Evolutionary conservation across 2,797 vertebrate genomes (phyloP).

Genomic region (Hipposideros larvatus): DNA sequence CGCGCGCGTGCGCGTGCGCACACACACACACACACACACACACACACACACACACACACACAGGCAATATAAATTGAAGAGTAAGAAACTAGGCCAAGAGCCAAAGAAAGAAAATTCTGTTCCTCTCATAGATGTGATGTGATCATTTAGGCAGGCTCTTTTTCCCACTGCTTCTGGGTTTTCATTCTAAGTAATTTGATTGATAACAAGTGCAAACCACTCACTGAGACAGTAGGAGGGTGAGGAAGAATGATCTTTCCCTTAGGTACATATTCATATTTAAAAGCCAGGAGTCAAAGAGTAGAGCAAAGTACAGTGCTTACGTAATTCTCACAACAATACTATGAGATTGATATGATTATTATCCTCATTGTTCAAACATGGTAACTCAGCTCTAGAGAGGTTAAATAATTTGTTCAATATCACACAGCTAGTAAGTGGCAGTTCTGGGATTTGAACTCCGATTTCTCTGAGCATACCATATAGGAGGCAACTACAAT

Average conservation of each 20-base stretch:
- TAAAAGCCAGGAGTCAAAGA: not conserved
- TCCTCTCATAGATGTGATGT: not conserved
- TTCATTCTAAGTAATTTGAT: not conserved
- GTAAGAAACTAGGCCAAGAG: not conserved
- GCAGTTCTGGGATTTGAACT: not conserved
- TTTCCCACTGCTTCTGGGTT: not conserved
- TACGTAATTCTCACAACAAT: not conserved
- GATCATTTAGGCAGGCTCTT: not conserved
- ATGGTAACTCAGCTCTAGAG: not conserved
- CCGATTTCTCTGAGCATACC: not conserved
- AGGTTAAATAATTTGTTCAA: not conserved
- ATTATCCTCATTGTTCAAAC: not conserved
- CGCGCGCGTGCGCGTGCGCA: too few relatives aligned
- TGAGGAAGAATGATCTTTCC: not conserved
- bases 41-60: not conserved
- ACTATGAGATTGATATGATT: not conserved
- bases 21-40: not conserved
- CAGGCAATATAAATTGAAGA: not conserved
- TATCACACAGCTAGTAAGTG: not conserved
- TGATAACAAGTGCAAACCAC: not conserved
- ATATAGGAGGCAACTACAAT: not conserved
- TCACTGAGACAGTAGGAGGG: not conserved
- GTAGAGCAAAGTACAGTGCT: not conserved
- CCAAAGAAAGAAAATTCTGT: conserved; percentile 2
- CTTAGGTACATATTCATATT: accelerated